A percentile compares a stretch with the other conserved stretches of the same genome.
Conservation (phyloP, 1,140 invertebrate genomes). For the Tenebrio molitor region DNA sequence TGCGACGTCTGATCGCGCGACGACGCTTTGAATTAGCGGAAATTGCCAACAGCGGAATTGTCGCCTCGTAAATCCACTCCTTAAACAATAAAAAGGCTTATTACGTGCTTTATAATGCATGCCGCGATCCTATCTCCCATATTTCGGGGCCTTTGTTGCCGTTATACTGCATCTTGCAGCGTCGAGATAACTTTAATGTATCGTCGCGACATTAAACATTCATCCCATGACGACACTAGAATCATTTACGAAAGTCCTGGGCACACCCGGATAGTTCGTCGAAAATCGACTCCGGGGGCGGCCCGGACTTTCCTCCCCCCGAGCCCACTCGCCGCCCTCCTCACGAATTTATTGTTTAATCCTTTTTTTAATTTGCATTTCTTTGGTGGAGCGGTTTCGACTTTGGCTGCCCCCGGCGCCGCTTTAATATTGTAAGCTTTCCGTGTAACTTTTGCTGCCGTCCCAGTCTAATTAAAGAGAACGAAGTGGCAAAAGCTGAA, state of each 20-base stretch:
- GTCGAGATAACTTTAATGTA: background rate
- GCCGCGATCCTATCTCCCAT: background rate
- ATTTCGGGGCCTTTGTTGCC: background rate
- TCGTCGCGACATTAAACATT: background rate
- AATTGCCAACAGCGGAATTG: background rate
- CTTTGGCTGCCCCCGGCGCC: no score
- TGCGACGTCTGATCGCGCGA: background rate
- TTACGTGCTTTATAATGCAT: slow-evolving; percentile 1
- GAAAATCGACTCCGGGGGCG: background rate
- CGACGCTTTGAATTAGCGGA: background rate
- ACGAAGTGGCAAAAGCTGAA: no score
- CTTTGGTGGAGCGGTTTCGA: no score
- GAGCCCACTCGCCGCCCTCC: no score
- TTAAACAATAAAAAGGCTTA: slow-evolving; percentile 10
- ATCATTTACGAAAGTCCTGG: background rate
- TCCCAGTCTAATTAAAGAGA: no score
- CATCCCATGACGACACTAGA: no score
- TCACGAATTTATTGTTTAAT: slow-evolving; percentile 4
- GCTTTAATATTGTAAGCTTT: no score
- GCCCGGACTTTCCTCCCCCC: no score
- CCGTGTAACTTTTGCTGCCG: no score
- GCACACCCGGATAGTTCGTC: no score
- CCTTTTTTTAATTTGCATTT: background rate
- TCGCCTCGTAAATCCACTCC: slow-evolving; percentile 1
- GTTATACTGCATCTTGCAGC: background rate